Evolutionary conservation across 2,797 vertebrate species (phyloP).

Genomic region (Lindbergichthys nudifrons): DNA sequence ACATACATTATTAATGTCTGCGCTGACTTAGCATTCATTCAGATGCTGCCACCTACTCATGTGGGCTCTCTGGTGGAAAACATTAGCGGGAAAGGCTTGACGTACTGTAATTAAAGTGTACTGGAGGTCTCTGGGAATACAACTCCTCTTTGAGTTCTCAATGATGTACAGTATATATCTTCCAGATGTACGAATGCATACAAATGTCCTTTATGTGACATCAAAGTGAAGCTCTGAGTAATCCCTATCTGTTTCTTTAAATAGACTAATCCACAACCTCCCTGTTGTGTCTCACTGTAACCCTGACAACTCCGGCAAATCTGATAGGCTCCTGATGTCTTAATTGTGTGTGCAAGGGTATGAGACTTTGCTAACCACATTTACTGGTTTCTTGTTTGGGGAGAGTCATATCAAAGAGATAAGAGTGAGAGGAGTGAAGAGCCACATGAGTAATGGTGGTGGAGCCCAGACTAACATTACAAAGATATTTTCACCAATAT

Average conservation of each 20-base stretch:
- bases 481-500: background rate
- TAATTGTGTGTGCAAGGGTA: constrained; percentile 50
- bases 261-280: constrained; percentile 46
- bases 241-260: constrained; percentile 27
- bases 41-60: constrained; percentile 34
- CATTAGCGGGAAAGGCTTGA: constrained; percentile 45
- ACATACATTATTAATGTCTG: constrained; percentile 69
- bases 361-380: constrained; percentile 51
- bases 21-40: constrained; percentile 56
- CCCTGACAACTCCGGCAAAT: constrained; percentile 62
- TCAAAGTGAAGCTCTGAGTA: constrained; percentile 41
- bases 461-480: background rate
- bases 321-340: constrained; percentile 54
- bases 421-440: constrained; percentile 12
- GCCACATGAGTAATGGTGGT: constrained; percentile 1
- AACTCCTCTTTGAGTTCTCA: constrained; percentile 1
- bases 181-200: constrained; percentile 29
- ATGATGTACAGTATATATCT: constrained; percentile 4
- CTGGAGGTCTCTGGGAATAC: constrained; percentile 35
- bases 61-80: constrained; percentile 42
- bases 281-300: constrained; percentile 44
- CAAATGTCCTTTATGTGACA: constrained; percentile 42
- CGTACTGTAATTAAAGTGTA: constrained; percentile 37
- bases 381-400: constrained; percentile 71
- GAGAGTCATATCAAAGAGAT: constrained; percentile 44